Percentiles rank a stretch among this genome's conserved stretches.
phyloP scores from a whole-genome alignment of 2,113 vertebrate genomes.

The Eptesicus fuscus region DNA sequence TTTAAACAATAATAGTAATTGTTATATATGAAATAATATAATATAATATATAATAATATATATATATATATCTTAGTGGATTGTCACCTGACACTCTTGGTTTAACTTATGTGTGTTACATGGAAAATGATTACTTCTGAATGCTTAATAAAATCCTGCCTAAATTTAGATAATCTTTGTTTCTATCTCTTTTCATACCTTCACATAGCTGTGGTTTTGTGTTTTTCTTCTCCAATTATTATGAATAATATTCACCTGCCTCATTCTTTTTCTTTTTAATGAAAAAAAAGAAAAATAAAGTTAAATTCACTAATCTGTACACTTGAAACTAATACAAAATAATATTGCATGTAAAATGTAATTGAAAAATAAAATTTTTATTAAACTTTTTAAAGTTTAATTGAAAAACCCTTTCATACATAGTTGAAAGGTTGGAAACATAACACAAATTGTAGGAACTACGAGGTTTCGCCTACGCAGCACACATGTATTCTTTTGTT shows the following conservation, averaged over 20 bases:
- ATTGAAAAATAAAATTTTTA: too few relatives aligned
- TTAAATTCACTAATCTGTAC: not conserved
- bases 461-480: not conserved
- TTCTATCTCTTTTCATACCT: constrained; percentile 21
- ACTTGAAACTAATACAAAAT: too few relatives aligned
- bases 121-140: constrained; percentile 41
- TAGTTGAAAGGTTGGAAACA: constrained; percentile 34
- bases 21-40: not conserved
- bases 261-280: constrained; percentile 21
- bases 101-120: constrained; percentile 3
- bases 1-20: constrained; percentile 19
- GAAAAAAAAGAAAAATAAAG: constrained; percentile 33
- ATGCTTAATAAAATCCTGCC: constrained; percentile 16
- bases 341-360: too few relatives aligned
- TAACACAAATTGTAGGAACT: constrained; percentile 58
- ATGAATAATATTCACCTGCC: not conserved
- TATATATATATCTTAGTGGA: not conserved
- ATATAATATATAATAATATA: not conserved
- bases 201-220: constrained; percentile 18
- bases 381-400: not conserved
- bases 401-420: constrained; percentile 40
- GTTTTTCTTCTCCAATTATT: constrained; percentile 47
- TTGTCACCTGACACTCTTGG: not conserved
- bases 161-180: constrained; percentile 40
- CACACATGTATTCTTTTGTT: constrained; percentile 46